These are phyloP conservation scores for Cyphomyrus discorhynchus DNA, from an alignment of 2,113 vertebrate genomes.

Conservation along the genomic window DNA sequence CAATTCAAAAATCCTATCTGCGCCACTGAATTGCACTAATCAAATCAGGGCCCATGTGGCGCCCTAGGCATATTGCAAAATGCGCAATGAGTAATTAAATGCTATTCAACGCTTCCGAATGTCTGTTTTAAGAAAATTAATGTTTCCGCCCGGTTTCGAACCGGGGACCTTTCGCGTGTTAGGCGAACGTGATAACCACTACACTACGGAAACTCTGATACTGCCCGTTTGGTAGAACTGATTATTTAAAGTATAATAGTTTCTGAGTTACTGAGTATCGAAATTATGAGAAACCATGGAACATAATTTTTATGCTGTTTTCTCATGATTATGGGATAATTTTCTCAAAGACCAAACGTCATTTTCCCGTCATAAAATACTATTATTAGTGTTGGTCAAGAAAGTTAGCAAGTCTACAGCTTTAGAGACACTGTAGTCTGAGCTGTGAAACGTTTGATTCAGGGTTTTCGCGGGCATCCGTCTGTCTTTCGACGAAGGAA, in stretches of 20 bases:
- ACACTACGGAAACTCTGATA: conserved; percentile 11
- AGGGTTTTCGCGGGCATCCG: too few species aligned
- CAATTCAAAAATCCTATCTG: too few species aligned
- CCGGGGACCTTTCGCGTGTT: conserved; percentile 43
- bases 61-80: background rate
- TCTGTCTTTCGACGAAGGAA: too few species aligned
- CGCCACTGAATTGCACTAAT: background rate
- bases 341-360: background rate
- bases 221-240: fast-evolving
- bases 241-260: background rate
- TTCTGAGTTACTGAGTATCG: too few species aligned
- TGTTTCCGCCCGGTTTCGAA: conserved; percentile 45
- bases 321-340: background rate
- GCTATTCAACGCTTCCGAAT: background rate
- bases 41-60: background rate
- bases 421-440: background rate
- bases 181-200: conserved; percentile 35
- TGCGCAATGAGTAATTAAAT: background rate
- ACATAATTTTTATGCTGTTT: background rate
- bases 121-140: background rate
- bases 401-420: background rate
- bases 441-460: too few species aligned
- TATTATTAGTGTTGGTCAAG: background rate
- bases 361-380: background rate
- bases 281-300: background rate